Conservation (phyloP, 2,797 vertebrate genomes). For the Emydoidea blandingii region DNA sequence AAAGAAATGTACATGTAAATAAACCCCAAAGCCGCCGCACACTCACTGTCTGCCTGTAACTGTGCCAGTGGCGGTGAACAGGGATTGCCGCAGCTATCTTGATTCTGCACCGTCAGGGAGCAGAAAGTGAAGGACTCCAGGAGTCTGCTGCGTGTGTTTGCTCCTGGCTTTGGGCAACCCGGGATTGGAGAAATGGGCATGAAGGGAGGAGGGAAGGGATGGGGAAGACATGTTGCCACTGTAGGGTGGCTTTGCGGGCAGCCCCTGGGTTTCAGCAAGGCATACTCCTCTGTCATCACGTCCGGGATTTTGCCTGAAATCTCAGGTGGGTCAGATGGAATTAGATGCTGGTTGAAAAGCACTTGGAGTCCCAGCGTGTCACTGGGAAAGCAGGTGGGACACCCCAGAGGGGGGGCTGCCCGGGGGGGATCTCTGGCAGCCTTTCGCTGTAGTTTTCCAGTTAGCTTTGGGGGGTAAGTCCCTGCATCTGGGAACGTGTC, state of each 20-base stretch:
- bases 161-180: not conserved
- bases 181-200: not conserved
- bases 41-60: not conserved
- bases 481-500: too few species aligned
- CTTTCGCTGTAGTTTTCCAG: not conserved
- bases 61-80: accelerated
- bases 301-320: too few species aligned
- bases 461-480: not conserved
- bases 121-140: not conserved
- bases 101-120: not conserved
- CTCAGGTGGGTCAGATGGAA: too few species aligned
- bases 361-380: not conserved
- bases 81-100: not conserved
- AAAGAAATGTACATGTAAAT: not conserved
- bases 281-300: too few species aligned
- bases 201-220: not conserved
- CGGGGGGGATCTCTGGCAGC: not conserved
- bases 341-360: not conserved
- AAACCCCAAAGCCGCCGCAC: not conserved
- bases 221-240: not conserved
- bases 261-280: too few species aligned
- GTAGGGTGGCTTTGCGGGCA: not conserved
- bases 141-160: not conserved
- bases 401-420: not conserved
- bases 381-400: not conserved